Evolutionary conservation across 2,888 invertebrate species (phyloP).

Genomic region (Plagodis dolabraria): DNA sequence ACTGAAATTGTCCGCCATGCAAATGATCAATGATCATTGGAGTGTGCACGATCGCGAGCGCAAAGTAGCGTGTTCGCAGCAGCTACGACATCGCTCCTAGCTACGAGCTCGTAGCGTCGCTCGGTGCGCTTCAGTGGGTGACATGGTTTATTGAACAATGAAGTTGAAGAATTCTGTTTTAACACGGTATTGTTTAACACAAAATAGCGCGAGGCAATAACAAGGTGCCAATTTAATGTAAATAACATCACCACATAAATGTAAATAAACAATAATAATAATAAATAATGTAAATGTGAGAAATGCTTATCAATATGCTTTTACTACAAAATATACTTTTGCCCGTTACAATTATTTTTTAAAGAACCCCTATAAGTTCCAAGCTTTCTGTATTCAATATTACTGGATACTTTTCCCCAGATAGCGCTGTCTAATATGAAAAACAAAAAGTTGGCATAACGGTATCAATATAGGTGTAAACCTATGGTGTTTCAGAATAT

Average conservation of each 20-base stretch:
- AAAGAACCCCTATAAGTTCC: too few relatives aligned
- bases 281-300: too few relatives aligned
- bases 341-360: too few relatives aligned
- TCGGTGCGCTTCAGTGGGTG: conserved; percentile 5
- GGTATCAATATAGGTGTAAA: too few relatives aligned
- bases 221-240: not conserved
- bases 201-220: conserved; percentile 1
- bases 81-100: conserved; percentile 11
- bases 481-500: too few relatives aligned
- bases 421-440: too few relatives aligned
- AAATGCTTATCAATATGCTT: not conserved
- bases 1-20: not conserved
- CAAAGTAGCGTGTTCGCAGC: conserved; percentile 11
- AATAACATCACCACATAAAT: not conserved
- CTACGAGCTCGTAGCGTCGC: conserved; percentile 10
- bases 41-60: conserved; percentile 4
- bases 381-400: too few relatives aligned
- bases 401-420: too few relatives aligned
- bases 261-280: too few relatives aligned
- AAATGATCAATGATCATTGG: conserved; percentile 14
- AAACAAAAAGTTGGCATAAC: too few relatives aligned
- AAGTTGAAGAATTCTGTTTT: conserved; percentile 1
- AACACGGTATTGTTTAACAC: not conserved
- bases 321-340: not conserved
- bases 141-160: conserved; percentile 23